Percentiles rank a stretch among this genome's conserved stretches.
Conservation (phyloP, 1,140 invertebrate species). For the Helicoverpa zea region DNA sequence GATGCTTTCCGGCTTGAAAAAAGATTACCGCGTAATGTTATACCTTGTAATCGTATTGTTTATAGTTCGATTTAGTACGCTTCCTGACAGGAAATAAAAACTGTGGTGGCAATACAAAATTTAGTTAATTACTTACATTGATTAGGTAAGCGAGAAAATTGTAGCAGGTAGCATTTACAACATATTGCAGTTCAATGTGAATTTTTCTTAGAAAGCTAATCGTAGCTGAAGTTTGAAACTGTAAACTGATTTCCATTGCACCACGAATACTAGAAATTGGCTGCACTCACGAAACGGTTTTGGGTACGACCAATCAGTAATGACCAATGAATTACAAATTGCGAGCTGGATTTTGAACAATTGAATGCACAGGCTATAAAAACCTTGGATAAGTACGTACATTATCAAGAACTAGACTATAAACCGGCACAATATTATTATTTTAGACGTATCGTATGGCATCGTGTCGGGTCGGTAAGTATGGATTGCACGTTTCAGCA, state of each 20-base stretch:
- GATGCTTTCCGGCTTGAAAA: slow-evolving; percentile 25
- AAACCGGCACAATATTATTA: slow-evolving; percentile 43
- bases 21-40: slow-evolving; percentile 35
- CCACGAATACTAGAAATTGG: slow-evolving; percentile 17
- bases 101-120: slow-evolving; percentile 21
- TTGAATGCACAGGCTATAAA: slow-evolving; percentile 28
- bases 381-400: slow-evolving; percentile 40
- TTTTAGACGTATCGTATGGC: slow-evolving; percentile 45
- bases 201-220: slow-evolving; percentile 19
- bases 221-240: slow-evolving; percentile 19
- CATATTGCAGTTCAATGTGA: background rate
- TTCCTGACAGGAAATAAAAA: slow-evolving; percentile 45
- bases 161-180: background rate
- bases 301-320: slow-evolving; percentile 26
- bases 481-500: slow-evolving; percentile 51
- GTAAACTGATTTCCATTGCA: slow-evolving; percentile 35
- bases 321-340: slow-evolving; percentile 1
- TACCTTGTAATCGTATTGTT: slow-evolving; percentile 14
- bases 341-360: slow-evolving; percentile 39
- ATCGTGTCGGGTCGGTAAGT: slow-evolving; percentile 41
- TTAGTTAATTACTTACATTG: background rate
- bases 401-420: slow-evolving; percentile 32
- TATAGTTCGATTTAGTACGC: slow-evolving; percentile 23
- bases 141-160: background rate
- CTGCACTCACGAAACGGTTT: slow-evolving; percentile 23